Evolutionary conservation across 2,797 vertebrate species (phyloP).

Genomic region (Smutsia temminckii): DNA sequence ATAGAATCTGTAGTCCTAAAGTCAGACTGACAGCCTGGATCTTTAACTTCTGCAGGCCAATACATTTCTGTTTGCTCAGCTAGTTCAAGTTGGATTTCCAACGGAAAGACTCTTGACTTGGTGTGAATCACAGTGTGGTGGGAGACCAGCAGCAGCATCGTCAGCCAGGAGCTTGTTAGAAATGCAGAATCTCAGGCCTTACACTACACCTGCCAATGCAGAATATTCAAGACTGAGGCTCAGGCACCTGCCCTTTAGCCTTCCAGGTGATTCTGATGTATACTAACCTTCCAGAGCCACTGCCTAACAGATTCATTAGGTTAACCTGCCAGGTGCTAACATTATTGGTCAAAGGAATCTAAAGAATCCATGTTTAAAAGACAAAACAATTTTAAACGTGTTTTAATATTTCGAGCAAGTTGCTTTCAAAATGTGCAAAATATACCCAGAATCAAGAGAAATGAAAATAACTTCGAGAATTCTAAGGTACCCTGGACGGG

Average conservation of each 20-base stretch:
- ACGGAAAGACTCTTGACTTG: not conserved
- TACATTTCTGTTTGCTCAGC: not conserved
- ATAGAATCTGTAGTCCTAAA: not conserved
- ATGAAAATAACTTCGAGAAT: slow-evolving; percentile 22
- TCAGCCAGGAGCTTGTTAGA: not conserved
- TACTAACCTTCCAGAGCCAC: not conserved
- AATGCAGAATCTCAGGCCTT: not conserved
- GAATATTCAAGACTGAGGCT: not conserved
- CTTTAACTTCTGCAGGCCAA: not conserved
- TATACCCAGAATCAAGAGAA: not conserved
- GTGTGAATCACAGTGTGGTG: not conserved
- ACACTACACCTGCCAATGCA: not conserved
- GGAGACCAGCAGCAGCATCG: rapidly evolving
- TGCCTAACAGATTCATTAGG: not conserved
- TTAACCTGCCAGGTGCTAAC: not conserved
- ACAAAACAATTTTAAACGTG: slow-evolving; percentile 1
- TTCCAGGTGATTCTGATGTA: not conserved
- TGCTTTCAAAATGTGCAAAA: not conserved
- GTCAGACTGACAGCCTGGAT: not conserved
- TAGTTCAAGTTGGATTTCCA: not conserved
- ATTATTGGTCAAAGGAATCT: not conserved
- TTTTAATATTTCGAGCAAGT: slow-evolving; percentile 8
- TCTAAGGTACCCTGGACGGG: slow-evolving; percentile 38
- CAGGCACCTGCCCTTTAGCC: not conserved
- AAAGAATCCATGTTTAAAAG: not conserved